A percentile compares a stretch with the other conserved stretches of the same genome.
phyloP scores from a whole-genome alignment of 1,140 invertebrate genomes.

The Diploscapter pachys region DNA sequence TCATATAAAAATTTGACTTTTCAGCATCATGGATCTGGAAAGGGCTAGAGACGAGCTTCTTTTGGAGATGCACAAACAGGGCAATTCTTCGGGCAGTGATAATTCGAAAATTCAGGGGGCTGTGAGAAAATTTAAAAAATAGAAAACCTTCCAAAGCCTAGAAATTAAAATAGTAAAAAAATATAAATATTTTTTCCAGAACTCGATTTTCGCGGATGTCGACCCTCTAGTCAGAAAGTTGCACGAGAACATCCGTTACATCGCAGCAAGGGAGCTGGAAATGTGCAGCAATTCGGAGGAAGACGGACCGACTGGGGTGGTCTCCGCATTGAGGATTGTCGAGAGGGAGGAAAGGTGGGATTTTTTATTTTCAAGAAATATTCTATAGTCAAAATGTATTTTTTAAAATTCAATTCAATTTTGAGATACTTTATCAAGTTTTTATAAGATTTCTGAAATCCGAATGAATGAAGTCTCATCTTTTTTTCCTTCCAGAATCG shows the following conservation, averaged over 20 bases:
- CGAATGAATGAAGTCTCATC: slow-evolving; percentile 68
- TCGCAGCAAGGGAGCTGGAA: slow-evolving; percentile 82
- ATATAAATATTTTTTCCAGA: too few relatives aligned
- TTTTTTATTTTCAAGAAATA: slow-evolving; percentile 70
- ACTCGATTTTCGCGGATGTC: slow-evolving; percentile 89
- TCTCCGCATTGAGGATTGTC: slow-evolving; percentile 89
- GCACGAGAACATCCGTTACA: slow-evolving; percentile 83
- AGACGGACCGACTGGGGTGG: slow-evolving; percentile 78
- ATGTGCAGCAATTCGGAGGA: slow-evolving; percentile 88
- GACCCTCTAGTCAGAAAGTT: slow-evolving; percentile 82
- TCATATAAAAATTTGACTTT: slow-evolving; percentile 40
- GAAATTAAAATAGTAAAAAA: too few relatives aligned
- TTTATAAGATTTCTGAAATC: too few relatives aligned
- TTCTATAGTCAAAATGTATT: slow-evolving; percentile 62
- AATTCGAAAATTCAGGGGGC: too few relatives aligned
- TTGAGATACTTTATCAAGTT: slow-evolving; percentile 56
- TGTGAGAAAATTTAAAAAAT: too few relatives aligned
- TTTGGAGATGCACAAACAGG: slow-evolving; percentile 81
- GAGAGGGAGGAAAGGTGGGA: slow-evolving; percentile 69
- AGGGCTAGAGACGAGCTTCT: slow-evolving; percentile 90
- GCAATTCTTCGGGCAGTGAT: too few relatives aligned
- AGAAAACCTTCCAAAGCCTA: too few relatives aligned
- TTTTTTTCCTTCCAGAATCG: slow-evolving; percentile 52
- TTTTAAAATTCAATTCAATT: slow-evolving; percentile 6
- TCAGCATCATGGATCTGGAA: slow-evolving; percentile 87